phyloP scores from a whole-genome alignment of 2,888 invertebrate species.

The Amblyteles armatorius region DNA sequence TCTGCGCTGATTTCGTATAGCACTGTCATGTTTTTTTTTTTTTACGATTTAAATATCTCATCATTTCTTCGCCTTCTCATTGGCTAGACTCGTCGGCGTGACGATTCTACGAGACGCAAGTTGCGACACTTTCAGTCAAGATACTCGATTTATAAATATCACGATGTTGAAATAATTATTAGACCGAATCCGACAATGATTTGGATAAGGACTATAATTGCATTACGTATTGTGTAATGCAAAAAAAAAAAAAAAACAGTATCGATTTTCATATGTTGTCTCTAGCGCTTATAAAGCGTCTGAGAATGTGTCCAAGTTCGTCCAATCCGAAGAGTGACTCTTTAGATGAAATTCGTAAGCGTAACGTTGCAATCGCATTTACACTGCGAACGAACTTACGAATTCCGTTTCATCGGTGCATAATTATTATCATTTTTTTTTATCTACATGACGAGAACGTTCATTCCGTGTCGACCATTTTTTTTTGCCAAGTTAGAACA shows the following conservation, averaged over 20 bases:
- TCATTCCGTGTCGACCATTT: conserved; percentile 49
- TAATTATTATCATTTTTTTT: conserved; percentile 11
- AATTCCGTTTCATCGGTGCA: conserved; percentile 29
- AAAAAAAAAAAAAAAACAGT: conserved; percentile 11
- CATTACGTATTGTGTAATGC: conserved; percentile 33
- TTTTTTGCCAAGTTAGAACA: conserved; percentile 22
- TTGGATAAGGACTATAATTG: background rate
- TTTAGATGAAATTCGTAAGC: conserved; percentile 27
- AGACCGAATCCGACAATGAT: conserved; percentile 34
- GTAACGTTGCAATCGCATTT: conserved; percentile 25
- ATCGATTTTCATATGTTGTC: conserved; percentile 42
- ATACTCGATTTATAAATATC: conserved; percentile 18
- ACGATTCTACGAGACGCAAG: conserved; percentile 14
- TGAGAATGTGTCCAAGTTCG: conserved; percentile 55
- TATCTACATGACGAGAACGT: conserved; percentile 22
- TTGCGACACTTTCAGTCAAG: background rate
- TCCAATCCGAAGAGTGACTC: conserved; percentile 50
- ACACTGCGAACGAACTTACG: conserved; percentile 40
- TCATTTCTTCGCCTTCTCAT: conserved; percentile 46
- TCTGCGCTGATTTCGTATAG: conserved; percentile 39
- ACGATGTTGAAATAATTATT: conserved; percentile 20
- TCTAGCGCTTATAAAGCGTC: conserved; percentile 39
- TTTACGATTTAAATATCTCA: conserved; percentile 17
- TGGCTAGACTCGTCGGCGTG: conserved; percentile 35
- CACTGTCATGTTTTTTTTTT: conserved; percentile 37